A percentile compares a stretch with the other conserved stretches of the same genome.
These are phyloP conservation scores for Drosophila paramelanica DNA, from an alignment of 2,888 invertebrate species.

Conservation along the genomic window DNA sequence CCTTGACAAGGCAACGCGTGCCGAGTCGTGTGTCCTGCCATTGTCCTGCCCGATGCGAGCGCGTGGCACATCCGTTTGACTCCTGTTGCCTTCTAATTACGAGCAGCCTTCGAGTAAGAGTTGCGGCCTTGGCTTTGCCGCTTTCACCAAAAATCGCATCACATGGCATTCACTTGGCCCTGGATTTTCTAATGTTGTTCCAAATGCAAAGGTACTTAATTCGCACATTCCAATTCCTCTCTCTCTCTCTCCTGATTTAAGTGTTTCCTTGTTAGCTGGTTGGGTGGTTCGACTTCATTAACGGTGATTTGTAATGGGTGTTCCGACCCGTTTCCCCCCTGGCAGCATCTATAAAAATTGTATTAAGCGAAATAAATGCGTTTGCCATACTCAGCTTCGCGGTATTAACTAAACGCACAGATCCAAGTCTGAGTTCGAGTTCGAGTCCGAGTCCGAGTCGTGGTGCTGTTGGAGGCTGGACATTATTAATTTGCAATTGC, in stretches of 20 bases:
- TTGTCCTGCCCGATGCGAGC: conserved; percentile 18
- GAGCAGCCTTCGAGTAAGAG: conserved; percentile 18
- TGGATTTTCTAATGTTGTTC: background rate
- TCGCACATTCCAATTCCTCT: conserved; percentile 31
- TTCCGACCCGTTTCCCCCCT: conserved; percentile 22
- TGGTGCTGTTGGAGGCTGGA: conserved; percentile 31
- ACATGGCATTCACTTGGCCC: conserved; percentile 11
- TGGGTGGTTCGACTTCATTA: conserved; percentile 61
- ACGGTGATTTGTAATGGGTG: conserved; percentile 76
- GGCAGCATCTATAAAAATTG: conserved; percentile 57
- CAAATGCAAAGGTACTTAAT: conserved; percentile 4
- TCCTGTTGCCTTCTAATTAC: conserved; percentile 20
- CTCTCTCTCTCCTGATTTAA: background rate
- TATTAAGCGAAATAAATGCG: conserved; percentile 70
- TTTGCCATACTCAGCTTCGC: conserved; percentile 44
- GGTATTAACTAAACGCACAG: background rate
- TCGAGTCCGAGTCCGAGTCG: background rate
- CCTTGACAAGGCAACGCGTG: conserved; percentile 39
- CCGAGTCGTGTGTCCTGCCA: conserved; percentile 46
- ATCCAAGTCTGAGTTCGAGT: too few relatives aligned
- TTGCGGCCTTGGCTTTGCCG: conserved; percentile 32
- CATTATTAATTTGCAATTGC: conserved; percentile 70
- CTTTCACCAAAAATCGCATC: conserved; percentile 5
- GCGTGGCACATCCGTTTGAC: conserved; percentile 36
- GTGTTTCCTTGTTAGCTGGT: background rate